Percentiles rank a stretch among this genome's conserved stretches.
Evolutionary conservation across 2,113 vertebrate genomes (phyloP).

Genomic region (Crotalus tigris): DNA sequence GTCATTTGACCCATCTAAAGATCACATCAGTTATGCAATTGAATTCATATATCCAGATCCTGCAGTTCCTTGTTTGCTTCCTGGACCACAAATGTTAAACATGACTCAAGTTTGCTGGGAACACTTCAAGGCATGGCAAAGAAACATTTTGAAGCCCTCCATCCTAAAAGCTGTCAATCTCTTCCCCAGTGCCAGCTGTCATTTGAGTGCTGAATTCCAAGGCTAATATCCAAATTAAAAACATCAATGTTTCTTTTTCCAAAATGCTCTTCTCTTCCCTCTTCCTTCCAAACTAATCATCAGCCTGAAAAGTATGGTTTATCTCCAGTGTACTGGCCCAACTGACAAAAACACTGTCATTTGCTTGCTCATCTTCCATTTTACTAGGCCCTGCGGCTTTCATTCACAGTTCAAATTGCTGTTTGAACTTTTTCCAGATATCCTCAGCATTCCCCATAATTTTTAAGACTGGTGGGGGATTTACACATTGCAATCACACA

Average conservation of each 20-base stretch:
- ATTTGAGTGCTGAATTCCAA: slow-evolving; percentile 19
- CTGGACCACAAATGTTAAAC: neutral
- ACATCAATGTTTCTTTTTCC: neutral
- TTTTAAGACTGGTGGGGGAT: slow-evolving; percentile 38
- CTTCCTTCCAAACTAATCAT: neutral
- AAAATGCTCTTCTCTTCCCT: neutral
- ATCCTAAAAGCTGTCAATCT: neutral
- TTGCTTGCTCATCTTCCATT: slow-evolving; percentile 28
- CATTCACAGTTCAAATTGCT: slow-evolving; percentile 20
- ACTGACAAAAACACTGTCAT: slow-evolving; percentile 28
- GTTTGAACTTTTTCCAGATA: slow-evolving; percentile 45
- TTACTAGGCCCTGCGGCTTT: slow-evolving; percentile 28
- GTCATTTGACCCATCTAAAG: neutral
- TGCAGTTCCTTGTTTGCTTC: neutral
- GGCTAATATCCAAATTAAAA: slow-evolving; percentile 18
- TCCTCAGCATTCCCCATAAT: slow-evolving; percentile 11
- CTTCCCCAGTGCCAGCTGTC: neutral
- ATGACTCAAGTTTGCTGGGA: neutral
- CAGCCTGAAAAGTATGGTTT: neutral
- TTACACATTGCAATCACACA: neutral
- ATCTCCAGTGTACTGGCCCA: neutral
- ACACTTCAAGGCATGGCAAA: neutral
- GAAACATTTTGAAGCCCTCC: neutral
- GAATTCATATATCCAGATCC: neutral
- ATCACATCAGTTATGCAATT: neutral